Base-by-base conservation (phyloP, 2,113 vertebrate genomes). In the Bucco capensis region DNA sequence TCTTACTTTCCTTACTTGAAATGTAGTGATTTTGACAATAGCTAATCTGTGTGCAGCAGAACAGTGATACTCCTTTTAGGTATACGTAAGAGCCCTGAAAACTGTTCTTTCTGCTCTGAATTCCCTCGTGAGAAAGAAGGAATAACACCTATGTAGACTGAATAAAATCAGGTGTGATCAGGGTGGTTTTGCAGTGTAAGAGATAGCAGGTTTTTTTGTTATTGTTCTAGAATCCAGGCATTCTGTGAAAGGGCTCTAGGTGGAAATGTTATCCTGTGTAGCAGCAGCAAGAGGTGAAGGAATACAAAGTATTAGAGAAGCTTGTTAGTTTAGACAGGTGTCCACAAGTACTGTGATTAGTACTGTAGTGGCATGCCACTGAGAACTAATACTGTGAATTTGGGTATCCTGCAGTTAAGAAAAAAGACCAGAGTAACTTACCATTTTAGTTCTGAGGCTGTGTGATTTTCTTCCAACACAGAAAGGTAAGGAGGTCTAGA, bases 181-280 rank as follows among this genome's bases (percentile, higher is more conserved):
- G 53, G 0, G 2, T 62, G 25, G 44, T 90, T 90, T 75, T 27
- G 17, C 53, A 50, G 18, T 70, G 25, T 51, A 73, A 54, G 64
- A 90, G 65, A 71, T 89, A 94, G 30, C 75, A 33, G 50, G 53
- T 51, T 92, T 84, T 93, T 96, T 96, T 95, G 76, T 94, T 96
- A 88, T 86, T 95, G 86, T 78, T 93, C 86, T 92, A 94, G 76
- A 89, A 92, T 94, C 87, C 75, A 90, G 95, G 89, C 89, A 81
- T 97, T 97, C 96, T 97, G 23, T 92, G 73, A 95, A 97, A 97
- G 77, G 91, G 89, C 97, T 97, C 77, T 97, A 96, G 95, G 96
- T 97, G 96, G 97, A 97, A 98, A 97, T 97, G 89, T 96, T 97
- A 95, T 89, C 94, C 94, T 96, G 38, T 3, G 0, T 88, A 93